Base-by-base conservation (phyloP, 2,113 vertebrate genomes). In the Glaucomys volans region DNA sequence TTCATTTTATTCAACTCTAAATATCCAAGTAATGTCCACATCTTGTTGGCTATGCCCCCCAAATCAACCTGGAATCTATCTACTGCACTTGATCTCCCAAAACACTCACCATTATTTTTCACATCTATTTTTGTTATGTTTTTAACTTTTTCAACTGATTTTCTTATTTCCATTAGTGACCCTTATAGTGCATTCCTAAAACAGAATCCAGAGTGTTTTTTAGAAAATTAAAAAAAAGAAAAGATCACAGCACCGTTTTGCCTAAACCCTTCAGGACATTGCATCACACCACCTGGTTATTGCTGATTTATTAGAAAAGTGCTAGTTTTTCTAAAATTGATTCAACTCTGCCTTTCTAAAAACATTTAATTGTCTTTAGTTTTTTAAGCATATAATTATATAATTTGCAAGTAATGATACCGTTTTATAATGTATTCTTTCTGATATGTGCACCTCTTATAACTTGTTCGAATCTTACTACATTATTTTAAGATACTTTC, bases 381-480 rank as follows among this genome's bases (percentile, higher is more conserved):
- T 77, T 64, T 94, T 75, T 83, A 95, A 74, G 24, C 32, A 83
- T 52, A 47, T 18, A 67, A 42, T 74, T 59, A 88, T 30, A 80
- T 42, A 74, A 71, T 89, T 86, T 82, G 24, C 18, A 86, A 92
- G 67, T 50, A 87, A 93, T 81, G 62, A 59, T 59, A 37, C 22
- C 54, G 24, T 54, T 93, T 88, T 91, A 28, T 10, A 47, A 5
- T 30, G 5, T 40, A 32, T 88, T 18, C 47, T 91, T 86, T 82
- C 50, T 50, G 83, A 69, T 42, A 71, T 40, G n/a, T 66, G 24
- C 83, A 12, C 12, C n/a, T 84, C 72, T 87, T 84, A 28, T 74
- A 79, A 52, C 40, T 92, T 94, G 30, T 80, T 62, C 47, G 91
- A 86, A 86, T 90, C 26, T 89, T 59, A 88, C 28, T 37, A 35